phyloP scores from a whole-genome alignment of 2,113 vertebrate species.

The Myanophis thanlyinensis region DNA sequence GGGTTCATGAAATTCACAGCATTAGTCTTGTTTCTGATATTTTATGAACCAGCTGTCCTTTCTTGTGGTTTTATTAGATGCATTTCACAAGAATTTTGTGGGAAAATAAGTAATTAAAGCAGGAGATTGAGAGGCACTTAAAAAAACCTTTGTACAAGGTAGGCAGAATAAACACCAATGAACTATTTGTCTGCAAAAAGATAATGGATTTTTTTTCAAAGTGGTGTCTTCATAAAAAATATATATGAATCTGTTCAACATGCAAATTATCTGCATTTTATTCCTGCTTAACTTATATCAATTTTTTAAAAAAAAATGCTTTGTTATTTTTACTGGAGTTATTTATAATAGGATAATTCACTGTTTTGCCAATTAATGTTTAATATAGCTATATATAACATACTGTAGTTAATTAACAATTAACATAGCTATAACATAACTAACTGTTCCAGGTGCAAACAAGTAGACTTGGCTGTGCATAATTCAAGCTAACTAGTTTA shows the following conservation, averaged over 20 bases:
- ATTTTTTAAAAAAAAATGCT: neutral
- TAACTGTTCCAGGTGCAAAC: neutral
- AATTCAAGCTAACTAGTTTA: neutral
- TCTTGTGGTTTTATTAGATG: neutral
- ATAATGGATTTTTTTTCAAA: neutral
- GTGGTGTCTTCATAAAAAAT: neutral
- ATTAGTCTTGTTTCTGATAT: rapidly evolving
- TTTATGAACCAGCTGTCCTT: neutral
- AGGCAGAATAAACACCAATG: neutral
- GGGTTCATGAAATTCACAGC: neutral
- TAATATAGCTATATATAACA: neutral
- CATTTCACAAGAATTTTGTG: rapidly evolving
- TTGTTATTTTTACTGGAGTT: neutral
- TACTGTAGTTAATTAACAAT: neutral
- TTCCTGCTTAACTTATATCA: neutral
- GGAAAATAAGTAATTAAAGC: neutral
- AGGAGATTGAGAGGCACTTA: neutral
- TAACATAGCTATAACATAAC: neutral
- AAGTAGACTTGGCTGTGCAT: neutral
- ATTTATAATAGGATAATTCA: neutral
- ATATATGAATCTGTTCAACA: neutral
- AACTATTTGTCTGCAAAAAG: neutral
- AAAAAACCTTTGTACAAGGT: neutral
- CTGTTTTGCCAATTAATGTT: neutral
- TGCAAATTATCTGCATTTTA: neutral